Evolutionary conservation across 2,113 vertebrate species (phyloP).

Genomic region (Neoarius graeffei): DNA sequence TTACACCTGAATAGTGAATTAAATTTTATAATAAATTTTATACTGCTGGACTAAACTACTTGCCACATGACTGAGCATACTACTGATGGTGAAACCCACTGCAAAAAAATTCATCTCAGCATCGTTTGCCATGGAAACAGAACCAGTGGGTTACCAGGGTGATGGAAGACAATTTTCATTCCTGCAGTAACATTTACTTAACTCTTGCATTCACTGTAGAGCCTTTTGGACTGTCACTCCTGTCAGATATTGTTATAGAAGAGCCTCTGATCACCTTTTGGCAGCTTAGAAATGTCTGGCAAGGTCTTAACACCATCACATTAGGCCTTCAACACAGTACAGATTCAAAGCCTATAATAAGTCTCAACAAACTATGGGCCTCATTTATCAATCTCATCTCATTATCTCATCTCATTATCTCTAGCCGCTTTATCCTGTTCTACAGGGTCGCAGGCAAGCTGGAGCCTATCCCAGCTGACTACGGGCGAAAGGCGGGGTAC

Average conservation of each 20-base stretch:
- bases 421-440: no score
- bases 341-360: neutral
- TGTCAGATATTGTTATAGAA: neutral
- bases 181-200: conserved; percentile 31
- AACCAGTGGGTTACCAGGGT: conserved; percentile 26
- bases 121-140: conserved; percentile 27
- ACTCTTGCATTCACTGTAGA: conserved; percentile 18
- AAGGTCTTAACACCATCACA: neutral
- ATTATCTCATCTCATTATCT: no score
- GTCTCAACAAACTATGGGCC: neutral
- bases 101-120: conserved; percentile 12
- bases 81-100: conserved; percentile 15
- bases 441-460: no score
- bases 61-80: conserved; percentile 11
- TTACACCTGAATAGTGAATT: neutral
- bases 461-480: no score
- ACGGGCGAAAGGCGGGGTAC: no score
- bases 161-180: conserved; percentile 31
- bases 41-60: neutral
- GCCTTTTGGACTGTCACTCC: conserved; percentile 4
- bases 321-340: neutral
- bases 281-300: neutral
- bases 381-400: neutral
- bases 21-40: neutral
- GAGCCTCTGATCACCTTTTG: neutral